Percentiles rank a stretch among this genome's conserved stretches.
These are phyloP conservation scores for Callinectes sapidus DNA, from an alignment of 2,888 invertebrate genomes.

Conservation along the genomic window DNA sequence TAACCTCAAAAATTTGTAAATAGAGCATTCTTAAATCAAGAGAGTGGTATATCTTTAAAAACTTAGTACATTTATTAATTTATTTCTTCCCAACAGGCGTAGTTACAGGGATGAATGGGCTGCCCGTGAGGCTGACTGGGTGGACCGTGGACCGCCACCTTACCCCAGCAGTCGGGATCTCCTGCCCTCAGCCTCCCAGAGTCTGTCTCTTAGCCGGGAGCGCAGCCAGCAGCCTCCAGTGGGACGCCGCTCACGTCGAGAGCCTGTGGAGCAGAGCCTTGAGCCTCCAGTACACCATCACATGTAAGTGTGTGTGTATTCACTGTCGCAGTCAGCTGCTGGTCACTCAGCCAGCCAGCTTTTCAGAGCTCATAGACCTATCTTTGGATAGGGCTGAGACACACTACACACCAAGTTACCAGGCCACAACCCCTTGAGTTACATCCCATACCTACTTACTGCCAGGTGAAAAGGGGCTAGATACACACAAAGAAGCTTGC, in stretches of 20 bases:
- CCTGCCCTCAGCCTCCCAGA: constrained; percentile 33
- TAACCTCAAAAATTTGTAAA: too few relatives aligned
- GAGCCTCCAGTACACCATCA: constrained; percentile 43
- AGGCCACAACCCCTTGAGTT: too few relatives aligned
- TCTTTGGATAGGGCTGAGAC: too few relatives aligned
- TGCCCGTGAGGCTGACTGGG: constrained; percentile 53
- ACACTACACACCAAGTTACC: too few relatives aligned
- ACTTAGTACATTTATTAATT: neutral
- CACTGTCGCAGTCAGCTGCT: too few relatives aligned
- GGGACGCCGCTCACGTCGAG: constrained; percentile 46
- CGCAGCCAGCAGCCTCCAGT: constrained; percentile 44
- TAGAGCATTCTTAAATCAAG: too few relatives aligned
- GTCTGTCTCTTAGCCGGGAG: constrained; percentile 15
- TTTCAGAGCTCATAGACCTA: too few relatives aligned
- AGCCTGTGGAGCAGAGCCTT: constrained; percentile 40
- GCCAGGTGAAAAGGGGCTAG: too few relatives aligned
- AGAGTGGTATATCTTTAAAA: neutral
- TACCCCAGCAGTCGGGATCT: constrained; percentile 6
- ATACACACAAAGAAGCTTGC: too few relatives aligned
- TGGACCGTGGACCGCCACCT: constrained; percentile 39
- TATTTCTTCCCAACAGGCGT: constrained; percentile 33
- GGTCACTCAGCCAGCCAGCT: too few relatives aligned
- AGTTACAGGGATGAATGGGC: constrained; percentile 64
- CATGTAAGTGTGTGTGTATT: constrained; percentile 18
- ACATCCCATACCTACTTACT: too few relatives aligned